phyloP scores from a whole-genome alignment of 1,140 invertebrate genomes.

The Drosophila prosaltans region DNA sequence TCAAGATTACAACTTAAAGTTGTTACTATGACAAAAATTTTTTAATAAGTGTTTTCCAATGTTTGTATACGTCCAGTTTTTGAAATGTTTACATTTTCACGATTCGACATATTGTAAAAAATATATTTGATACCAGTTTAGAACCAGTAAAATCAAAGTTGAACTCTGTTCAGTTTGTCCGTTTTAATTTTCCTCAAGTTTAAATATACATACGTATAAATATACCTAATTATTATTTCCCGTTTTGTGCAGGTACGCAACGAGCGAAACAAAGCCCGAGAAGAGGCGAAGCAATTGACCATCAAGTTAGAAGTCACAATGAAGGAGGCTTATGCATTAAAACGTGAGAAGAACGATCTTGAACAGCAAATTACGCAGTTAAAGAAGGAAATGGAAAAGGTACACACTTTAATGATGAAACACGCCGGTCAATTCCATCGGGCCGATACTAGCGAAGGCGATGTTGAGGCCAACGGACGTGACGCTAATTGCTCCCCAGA shows the following conservation, averaged over 20 bases:
- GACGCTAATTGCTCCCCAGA: constrained; percentile 80
- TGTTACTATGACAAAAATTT: too few species aligned
- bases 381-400: constrained; percentile 91
- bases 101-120: too few species aligned
- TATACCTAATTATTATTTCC: constrained; percentile 27
- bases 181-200: too few species aligned
- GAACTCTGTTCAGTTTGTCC: too few species aligned
- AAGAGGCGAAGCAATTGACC: constrained; percentile 92
- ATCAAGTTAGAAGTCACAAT: constrained; percentile 90
- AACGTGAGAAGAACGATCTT: constrained; percentile 91
- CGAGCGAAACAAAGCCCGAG: constrained; percentile 93
- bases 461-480: constrained; percentile 73
- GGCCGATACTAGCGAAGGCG: constrained; percentile 65
- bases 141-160: too few species aligned
- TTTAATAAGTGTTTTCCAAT: too few species aligned
- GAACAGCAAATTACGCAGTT: constrained; percentile 91
- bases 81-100: too few species aligned
- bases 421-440: constrained; percentile 87
- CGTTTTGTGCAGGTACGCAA: constrained; percentile 87
- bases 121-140: too few species aligned
- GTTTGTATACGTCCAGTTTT: too few species aligned
- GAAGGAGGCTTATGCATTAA: constrained; percentile 90
- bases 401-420: constrained; percentile 87
- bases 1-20: too few species aligned
- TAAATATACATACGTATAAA: constrained; percentile 5